Evolutionary conservation across 1,140 invertebrate species (phyloP), one percentile per base, ranked within the genome.

Genomic region (Zaprionus davidi): DNA sequence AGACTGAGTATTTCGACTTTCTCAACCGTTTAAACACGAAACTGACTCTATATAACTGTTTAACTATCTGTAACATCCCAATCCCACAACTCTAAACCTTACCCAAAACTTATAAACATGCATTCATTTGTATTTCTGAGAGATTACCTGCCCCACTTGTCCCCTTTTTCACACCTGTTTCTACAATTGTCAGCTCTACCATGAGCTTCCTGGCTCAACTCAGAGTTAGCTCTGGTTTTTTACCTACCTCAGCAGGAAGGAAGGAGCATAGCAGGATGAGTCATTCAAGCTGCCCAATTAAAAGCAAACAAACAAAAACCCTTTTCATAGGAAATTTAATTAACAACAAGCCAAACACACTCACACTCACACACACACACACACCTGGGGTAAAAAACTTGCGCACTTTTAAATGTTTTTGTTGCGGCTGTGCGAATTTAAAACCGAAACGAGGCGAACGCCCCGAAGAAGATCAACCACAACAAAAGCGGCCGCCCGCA

Each of bases 381-480:
- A 11, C 31, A 9, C 31, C 0, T n/a, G 17, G 24, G 22, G 36
- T 31, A 44, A 51, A 76, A 44, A 71, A 81, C 76, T 76, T 76
- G 66, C 66, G 17, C 62, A 78, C 76, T 78, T 81, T 74, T 58
- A 75, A 85, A 84, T 85, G 70, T 85, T 85, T 84, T 62, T 58
- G 71, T 66, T 75, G 78, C 46, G 75, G 78, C 70, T 63, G 60
- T 15, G 31, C 65, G 53, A 73, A 71, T 81, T 81, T 56, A 38
- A 66, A 53, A 67, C 24, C 63, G 53, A 3, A 49, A 31, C 62
- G 31, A 28, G n/a, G 22, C 20, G 7, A 20, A 12, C 6, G 22
- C 38, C 58, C 57, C 2, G 75, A 79, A 73, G 78, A 80, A 70
- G 62, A 77, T 67, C 59, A 69, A 76, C 82, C 82, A 82, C 82